A percentile compares a stretch with the other conserved stretches of the same genome.
Evolutionary conservation across 2,797 vertebrate genomes (phyloP).

Genomic region (Saxicola maurus): DNA sequence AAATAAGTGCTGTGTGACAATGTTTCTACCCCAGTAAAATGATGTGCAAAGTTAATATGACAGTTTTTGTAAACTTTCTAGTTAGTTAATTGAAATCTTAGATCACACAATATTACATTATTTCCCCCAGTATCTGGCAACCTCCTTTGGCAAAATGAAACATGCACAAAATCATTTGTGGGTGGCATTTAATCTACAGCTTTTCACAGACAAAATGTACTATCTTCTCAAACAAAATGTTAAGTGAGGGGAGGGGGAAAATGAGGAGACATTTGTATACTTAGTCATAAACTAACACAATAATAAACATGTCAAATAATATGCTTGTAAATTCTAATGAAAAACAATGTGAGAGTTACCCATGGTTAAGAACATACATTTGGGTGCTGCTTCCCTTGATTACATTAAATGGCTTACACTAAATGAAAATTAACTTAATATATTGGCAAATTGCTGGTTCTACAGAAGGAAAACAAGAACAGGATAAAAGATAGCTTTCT

Average conservation of each 20-base stretch:
- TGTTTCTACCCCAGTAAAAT: not conserved
- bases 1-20: not conserved
- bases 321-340: not conserved
- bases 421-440: not conserved
- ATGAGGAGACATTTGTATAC: not conserved
- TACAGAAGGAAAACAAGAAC: not conserved
- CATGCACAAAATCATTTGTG: constrained; percentile 34
- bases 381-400: not conserved
- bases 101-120: constrained; percentile 35
- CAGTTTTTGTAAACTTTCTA: constrained; percentile 37
- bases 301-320: constrained; percentile 2
- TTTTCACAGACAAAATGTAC: constrained; percentile 48
- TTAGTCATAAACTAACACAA: constrained; percentile 13
- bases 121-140: constrained; percentile 42
- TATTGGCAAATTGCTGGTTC: not conserved
- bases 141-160: constrained; percentile 39
- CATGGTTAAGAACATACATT: not conserved
- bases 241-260: not conserved
- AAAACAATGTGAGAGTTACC: not conserved
- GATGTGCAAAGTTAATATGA: constrained; percentile 28
- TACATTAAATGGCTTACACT: not conserved
- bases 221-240: constrained; percentile 3
- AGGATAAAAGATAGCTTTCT: not conserved
- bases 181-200: constrained; percentile 54
- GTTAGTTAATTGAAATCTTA: constrained; percentile 54